Base-by-base conservation (phyloP, 2,797 vertebrate species). In the Chaenodraco wilsoni region DNA sequence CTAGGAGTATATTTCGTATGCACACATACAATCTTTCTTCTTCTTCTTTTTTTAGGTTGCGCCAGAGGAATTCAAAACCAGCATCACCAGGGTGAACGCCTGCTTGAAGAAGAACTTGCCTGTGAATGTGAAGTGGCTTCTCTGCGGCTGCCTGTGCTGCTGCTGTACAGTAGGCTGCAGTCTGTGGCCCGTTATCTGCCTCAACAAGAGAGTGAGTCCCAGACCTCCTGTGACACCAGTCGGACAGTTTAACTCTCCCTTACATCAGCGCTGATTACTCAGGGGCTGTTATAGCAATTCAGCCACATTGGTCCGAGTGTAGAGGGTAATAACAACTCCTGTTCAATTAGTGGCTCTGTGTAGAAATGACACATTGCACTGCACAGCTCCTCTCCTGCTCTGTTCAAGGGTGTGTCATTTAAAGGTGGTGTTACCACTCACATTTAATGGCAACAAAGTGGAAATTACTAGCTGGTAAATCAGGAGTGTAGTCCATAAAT, bases 141-240 rank as follows among this genome's bases (percentile, higher is more conserved):
- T 99, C 0, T 99, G 98, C 76, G 98, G 98, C 85, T 98, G 98
- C 91, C 93, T 99, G 84, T 99, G 98, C 89, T 99, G 98, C 87
- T 99, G 98, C 93, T 99, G 98, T 93, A 99, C 98, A 0, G 94
- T 98, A 62, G 98, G 98, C 86, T 99, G 96, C 92, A 99, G 98
- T 90, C 93, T 99, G 43, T 99, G 98, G 98, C 98, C 98, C 2
- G 97, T 99, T 73, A 95, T 99, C 90, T 99, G 98, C 94, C 97
- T 99, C 89, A 99, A 98, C 95, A 99, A 99, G 95, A 96, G 97
- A 94, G 98, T 99, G 84, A 96, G 97, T 95, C 65, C 48, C 62
- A 56, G 54, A 81, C 80, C 66, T 78, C 78, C 65, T 21, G 56
- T 66, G 75, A 86, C 78, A 65, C 5, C 1, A 40, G 49, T 8